Percentiles rank a stretch among this genome's conserved stretches.
phyloP scores from a whole-genome alignment of 2,113 vertebrate species.

The Dromiciops gliroides region DNA sequence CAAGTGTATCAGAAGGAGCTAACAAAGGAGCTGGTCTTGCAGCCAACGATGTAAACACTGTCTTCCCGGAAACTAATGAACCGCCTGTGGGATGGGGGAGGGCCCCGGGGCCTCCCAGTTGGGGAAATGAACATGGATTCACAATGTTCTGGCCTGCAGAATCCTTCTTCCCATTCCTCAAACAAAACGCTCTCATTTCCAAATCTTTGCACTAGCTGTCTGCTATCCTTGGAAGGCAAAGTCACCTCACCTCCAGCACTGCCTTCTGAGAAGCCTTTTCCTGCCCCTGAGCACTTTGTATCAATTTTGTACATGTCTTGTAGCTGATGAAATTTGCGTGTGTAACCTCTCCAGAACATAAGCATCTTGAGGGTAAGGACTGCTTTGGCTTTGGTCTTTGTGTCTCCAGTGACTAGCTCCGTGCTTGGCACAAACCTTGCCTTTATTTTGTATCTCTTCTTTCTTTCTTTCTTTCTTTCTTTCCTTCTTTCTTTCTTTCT shows the following conservation, averaged over 20 bases:
- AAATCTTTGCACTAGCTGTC: neutral
- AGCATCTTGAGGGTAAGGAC: neutral
- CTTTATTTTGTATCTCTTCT: neutral
- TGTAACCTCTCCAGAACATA: neutral
- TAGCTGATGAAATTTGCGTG: neutral
- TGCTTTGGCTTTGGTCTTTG: neutral
- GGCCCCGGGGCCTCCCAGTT: slow-evolving; percentile 59
- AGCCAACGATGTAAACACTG: slow-evolving; percentile 61
- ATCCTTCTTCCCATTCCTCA: neutral
- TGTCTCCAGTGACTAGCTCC: neutral
- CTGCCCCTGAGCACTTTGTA: neutral
- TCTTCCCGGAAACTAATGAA: slow-evolving; percentile 69
- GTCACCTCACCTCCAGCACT: neutral
- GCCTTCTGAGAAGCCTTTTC: neutral
- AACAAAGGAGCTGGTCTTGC: slow-evolving; percentile 67
- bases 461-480: too few species aligned
- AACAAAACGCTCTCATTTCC: neutral
- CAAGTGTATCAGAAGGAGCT: slow-evolving; percentile 72
- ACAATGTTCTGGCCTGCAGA: neutral
- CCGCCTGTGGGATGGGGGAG: slow-evolving; percentile 55
- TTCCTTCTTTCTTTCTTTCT: too few species aligned
- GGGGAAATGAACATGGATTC: slow-evolving; percentile 56
- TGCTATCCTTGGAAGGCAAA: neutral
- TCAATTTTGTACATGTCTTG: neutral
- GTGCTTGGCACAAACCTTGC: neutral